These are phyloP conservation scores for Fregetta grallaria DNA, from an alignment of 2,113 vertebrate genomes.

Conservation along the genomic window DNA sequence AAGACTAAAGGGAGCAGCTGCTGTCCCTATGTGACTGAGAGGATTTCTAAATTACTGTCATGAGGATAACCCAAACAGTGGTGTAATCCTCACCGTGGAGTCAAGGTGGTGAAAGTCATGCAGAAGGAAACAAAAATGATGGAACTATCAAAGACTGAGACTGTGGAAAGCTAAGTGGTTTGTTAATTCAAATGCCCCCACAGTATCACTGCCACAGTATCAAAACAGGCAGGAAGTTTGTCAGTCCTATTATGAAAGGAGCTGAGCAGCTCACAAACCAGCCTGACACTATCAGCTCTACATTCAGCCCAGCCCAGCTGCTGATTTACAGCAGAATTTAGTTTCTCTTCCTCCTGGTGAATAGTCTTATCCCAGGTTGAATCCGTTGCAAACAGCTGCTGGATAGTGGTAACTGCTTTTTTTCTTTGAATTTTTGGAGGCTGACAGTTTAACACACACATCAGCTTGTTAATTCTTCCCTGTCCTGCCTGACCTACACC, in stretches of 20 bases:
- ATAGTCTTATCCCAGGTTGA: neutral
- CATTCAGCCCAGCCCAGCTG: neutral
- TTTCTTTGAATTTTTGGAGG: neutral
- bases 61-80: neutral
- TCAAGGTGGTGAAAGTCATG: neutral
- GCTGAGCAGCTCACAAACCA: neutral
- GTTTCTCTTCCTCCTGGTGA: neutral
- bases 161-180: neutral
- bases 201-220: neutral
- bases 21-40: neutral
- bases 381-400: neutral
- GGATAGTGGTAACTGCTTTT: neutral
- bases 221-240: neutral
- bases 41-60: neutral
- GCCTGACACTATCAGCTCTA: neutral
- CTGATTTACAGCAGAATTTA: neutral
- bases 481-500: neutral
- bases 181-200: neutral
- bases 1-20: neutral
- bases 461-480: neutral
- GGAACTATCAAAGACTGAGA: neutral
- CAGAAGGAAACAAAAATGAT: neutral
- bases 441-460: neutral
- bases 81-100: neutral
- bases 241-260: neutral